These are phyloP conservation scores for Picus viridis DNA, from an alignment of 2,797 vertebrate genomes.

Conservation along the genomic window DNA sequence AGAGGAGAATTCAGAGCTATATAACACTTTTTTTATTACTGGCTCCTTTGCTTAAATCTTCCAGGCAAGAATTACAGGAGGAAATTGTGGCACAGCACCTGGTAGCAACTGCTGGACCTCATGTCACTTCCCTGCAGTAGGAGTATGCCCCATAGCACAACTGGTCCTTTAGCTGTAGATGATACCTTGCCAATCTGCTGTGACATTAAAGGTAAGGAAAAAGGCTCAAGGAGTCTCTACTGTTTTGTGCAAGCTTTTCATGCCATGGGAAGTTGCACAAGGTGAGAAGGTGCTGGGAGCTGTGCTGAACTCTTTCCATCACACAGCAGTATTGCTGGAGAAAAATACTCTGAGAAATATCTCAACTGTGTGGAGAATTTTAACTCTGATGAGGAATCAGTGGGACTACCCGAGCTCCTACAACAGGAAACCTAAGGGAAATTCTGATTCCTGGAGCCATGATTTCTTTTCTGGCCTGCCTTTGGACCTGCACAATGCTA, in stretches of 20 bases:
- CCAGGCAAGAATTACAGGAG: not conserved
- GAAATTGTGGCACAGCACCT: not conserved
- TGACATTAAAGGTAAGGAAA: not conserved
- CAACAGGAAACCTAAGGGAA: not conserved
- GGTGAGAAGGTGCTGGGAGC: not conserved
- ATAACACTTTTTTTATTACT: not conserved
- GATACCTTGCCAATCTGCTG: not conserved
- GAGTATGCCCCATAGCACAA: not conserved
- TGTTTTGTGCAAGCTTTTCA: not conserved
- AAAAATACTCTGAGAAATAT: not conserved
- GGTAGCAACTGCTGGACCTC: not conserved
- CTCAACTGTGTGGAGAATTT: not conserved
- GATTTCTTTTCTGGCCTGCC: not conserved
- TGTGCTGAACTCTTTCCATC: not conserved
- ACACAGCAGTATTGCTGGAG: not conserved
- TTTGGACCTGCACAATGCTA: not conserved
- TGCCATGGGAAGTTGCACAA: not conserved
- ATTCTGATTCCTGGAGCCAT: not conserved
- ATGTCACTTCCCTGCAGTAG: not conserved
- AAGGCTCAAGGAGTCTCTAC: not conserved
- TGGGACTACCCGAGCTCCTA: not conserved
- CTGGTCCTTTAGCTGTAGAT: not conserved
- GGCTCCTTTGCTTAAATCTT: not conserved
- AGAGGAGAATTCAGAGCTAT: not conserved
- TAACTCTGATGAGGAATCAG: not conserved